These are phyloP conservation scores for Rallus crepitans DNA, from an alignment of 2,797 vertebrate species.

Conservation along the genomic window DNA sequence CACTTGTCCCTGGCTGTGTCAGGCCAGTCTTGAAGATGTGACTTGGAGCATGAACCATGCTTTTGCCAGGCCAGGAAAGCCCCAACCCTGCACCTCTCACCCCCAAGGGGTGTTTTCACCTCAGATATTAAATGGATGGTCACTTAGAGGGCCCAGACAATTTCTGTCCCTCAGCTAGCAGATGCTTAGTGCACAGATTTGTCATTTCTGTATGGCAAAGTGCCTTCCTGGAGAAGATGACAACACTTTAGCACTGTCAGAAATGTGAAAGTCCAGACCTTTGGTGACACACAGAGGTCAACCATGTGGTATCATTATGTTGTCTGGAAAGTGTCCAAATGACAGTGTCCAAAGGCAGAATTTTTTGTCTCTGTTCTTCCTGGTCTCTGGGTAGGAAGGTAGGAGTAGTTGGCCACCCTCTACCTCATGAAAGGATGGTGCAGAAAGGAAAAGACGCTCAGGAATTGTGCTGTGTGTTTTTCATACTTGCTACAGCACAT, in stretches of 20 bases:
- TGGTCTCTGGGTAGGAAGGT: background rate
- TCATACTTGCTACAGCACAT: background rate
- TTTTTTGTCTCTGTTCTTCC: background rate
- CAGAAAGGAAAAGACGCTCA: background rate
- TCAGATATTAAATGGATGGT: background rate
- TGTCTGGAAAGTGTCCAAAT: background rate
- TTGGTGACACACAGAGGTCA: background rate
- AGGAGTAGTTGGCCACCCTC: background rate
- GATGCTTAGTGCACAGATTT: background rate
- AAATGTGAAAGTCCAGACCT: background rate
- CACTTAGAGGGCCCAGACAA: background rate
- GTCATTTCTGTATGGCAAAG: background rate
- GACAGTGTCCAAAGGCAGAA: background rate
- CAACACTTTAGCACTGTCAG: background rate
- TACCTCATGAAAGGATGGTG: background rate
- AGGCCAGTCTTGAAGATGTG: background rate
- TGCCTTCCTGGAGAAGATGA: background rate
- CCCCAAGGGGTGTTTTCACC: background rate
- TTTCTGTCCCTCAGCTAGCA: background rate
- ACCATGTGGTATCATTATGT: fast-evolving
- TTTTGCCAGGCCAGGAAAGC: background rate
- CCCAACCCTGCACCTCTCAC: background rate
- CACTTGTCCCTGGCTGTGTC: background rate
- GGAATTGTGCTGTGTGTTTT: background rate
- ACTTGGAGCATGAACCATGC: background rate